Evolutionary conservation across 1,140 invertebrate species (phyloP).

Genomic region (Eupristina koningsbergeri): DNA sequence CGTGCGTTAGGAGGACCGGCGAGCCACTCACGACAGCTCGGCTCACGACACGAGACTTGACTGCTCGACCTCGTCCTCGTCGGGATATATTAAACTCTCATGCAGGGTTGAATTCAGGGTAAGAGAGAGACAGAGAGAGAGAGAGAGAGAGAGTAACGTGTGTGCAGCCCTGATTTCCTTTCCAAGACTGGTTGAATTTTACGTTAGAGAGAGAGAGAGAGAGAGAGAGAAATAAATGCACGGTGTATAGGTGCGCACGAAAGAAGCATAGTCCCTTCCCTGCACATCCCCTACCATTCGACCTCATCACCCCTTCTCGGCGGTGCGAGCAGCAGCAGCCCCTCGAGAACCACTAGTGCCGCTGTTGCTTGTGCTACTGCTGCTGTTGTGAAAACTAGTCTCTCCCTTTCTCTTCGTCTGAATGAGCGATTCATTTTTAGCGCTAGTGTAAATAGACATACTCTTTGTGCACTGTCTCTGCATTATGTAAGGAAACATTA

Average conservation of each 20-base stretch:
- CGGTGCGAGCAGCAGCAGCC: neutral
- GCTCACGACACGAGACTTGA: conserved; percentile 50
- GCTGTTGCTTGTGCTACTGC: neutral
- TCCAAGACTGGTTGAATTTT: conserved; percentile 6
- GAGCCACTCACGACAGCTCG: conserved; percentile 46
- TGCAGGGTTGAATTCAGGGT: neutral
- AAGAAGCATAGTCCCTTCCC: neutral
- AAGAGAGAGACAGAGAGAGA: conserved; percentile 13
- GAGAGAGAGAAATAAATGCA: neutral
- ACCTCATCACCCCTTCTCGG: conserved; percentile 38
- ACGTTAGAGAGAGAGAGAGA: neutral
- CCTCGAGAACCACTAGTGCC: conserved; percentile 31
- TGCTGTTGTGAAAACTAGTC: neutral
- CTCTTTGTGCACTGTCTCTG: neutral
- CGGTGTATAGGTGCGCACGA: neutral
- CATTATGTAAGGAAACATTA: conserved; percentile 30
- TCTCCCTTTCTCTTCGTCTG: conserved; percentile 10
- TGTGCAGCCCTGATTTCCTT: conserved; percentile 66
- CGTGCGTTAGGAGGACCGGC: conserved; percentile 23
- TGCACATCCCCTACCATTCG: neutral
- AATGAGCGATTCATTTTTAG: conserved; percentile 19
- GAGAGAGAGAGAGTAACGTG: conserved; percentile 55
- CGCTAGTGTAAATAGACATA: conserved; percentile 12
- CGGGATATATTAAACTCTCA: conserved; percentile 4
- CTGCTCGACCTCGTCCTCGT: conserved; percentile 15